These are phyloP conservation scores for Limnephilus auricula DNA, from an alignment of 2,888 invertebrate genomes.

Conservation along the genomic window DNA sequence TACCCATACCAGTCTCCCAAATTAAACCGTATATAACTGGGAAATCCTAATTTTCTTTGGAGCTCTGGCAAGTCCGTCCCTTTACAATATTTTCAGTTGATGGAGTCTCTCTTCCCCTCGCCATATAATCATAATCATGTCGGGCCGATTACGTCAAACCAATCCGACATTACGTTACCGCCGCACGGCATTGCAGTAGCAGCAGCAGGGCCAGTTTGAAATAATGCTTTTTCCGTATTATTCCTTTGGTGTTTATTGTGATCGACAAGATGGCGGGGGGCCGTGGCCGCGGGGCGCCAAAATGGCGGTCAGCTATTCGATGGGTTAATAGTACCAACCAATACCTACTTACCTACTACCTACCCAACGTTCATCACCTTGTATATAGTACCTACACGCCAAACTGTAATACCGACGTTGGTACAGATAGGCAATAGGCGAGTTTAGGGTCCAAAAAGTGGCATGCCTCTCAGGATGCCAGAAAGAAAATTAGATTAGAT, in stretches of 20 bases:
- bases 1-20: no score
- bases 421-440: no score
- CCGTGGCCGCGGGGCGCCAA: slow-evolving; percentile 53
- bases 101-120: not conserved
- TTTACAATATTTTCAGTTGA: not conserved
- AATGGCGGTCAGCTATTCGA: slow-evolving; percentile 44
- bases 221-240: slow-evolving; percentile 21
- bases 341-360: not conserved
- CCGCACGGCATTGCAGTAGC: not conserved
- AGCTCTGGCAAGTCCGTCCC: not conserved
- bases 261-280: slow-evolving; percentile 57
- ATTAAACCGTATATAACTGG: no score
- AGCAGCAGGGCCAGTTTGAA: not conserved
- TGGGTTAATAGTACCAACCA: not conserved
- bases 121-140: not conserved
- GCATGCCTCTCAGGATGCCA: no score
- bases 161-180: not conserved
- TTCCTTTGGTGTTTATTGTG: slow-evolving; percentile 53
- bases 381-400: not conserved
- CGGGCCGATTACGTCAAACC: slow-evolving; percentile 2
- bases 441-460: no score
- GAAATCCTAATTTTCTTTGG: no score
- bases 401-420: no score
- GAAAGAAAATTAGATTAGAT: no score
- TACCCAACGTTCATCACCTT: not conserved